A percentile compares a stretch with the other conserved stretches of the same genome.
These are phyloP conservation scores for Schrankia costaestrigalis DNA, from an alignment of 2,888 invertebrate species.

Conservation along the genomic window DNA sequence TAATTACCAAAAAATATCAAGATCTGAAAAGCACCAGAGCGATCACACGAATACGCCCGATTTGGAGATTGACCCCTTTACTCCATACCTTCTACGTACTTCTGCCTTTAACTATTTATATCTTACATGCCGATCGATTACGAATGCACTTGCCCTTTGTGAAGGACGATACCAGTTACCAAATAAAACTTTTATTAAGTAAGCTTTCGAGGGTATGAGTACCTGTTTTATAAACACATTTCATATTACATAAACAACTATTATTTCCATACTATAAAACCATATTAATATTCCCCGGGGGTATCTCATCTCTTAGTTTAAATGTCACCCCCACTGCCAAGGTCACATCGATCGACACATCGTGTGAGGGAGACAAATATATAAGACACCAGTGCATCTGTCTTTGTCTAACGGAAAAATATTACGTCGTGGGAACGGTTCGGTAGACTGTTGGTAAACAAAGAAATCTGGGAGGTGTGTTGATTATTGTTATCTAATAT, in stretches of 20 bases:
- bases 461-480: conserved; percentile 10
- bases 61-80: no score
- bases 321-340: conserved; percentile 58
- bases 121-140: no score
- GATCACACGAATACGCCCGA: no score
- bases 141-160: no score
- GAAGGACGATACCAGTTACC: not conserved
- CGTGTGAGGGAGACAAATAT: conserved; percentile 38
- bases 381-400: conserved; percentile 22
- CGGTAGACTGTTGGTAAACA: conserved; percentile 54
- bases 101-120: no score
- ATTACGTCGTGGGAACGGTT: conserved; percentile 20
- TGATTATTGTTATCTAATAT: conserved; percentile 15
- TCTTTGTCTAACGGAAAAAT: conserved; percentile 34
- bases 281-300: conserved; percentile 19
- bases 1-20: no score
- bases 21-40: no score
- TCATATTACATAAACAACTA: conserved; percentile 4
- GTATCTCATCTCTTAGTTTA: conserved; percentile 31
- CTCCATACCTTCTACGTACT: no score
- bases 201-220: not conserved
- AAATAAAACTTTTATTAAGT: not conserved
- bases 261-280: conserved; percentile 9
- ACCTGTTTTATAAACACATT: not conserved
- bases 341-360: conserved; percentile 66